Conservation (phyloP, 2,797 vertebrate species). For the Falco peregrinus region DNA sequence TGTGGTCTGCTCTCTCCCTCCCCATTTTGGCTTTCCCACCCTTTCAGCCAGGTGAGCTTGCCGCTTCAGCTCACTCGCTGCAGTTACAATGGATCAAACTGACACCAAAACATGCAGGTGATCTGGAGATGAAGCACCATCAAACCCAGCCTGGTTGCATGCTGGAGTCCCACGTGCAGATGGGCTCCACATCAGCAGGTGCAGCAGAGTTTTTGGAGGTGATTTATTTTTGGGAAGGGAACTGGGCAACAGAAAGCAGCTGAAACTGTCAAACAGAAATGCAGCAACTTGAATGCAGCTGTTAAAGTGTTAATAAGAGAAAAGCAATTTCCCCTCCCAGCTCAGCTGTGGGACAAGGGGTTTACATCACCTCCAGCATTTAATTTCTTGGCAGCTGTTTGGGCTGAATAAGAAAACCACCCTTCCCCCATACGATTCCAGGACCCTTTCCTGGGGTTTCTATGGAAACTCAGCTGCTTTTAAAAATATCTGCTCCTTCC, state of each 20-base stretch:
- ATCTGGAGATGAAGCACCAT: not conserved
- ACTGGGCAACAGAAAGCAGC: not conserved
- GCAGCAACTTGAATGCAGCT: not conserved
- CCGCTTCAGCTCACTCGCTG: not conserved
- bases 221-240: not conserved
- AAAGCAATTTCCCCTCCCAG: not conserved
- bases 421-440: not conserved
- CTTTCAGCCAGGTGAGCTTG: not conserved
- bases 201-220: not conserved
- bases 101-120: not conserved
- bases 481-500: not conserved
- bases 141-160: not conserved
- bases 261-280: not conserved
- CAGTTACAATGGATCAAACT: not conserved
- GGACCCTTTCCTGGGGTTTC: slow-evolving; percentile 29
- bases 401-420: not conserved
- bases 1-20: not conserved
- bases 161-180: not conserved
- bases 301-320: not conserved
- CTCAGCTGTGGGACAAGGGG: not conserved
- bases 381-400: not conserved
- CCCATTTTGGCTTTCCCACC: not conserved
- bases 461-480: slow-evolving; percentile 49
- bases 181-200: not conserved
- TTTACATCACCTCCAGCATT: not conserved